Conservation (phyloP, 2,113 vertebrate species). For the Pteropus alecto region DNA sequence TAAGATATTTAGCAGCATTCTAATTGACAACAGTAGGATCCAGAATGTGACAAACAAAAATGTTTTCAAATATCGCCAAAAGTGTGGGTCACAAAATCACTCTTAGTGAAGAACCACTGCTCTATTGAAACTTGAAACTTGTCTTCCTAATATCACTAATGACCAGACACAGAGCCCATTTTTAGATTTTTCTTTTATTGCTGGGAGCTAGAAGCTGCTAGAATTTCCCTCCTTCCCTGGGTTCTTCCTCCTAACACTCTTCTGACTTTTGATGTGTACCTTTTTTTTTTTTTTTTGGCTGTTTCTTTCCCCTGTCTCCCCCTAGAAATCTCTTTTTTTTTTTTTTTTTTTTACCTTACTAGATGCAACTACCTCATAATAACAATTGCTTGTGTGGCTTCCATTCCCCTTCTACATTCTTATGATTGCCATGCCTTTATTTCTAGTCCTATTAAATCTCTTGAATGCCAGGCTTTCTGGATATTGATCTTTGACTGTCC, state of each 20-base stretch:
- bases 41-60: not conserved
- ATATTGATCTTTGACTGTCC: no score
- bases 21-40: not conserved
- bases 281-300: not conserved
- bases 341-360: no score
- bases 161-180: not conserved
- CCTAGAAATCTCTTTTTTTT: not conserved
- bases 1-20: not conserved
- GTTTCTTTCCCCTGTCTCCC: no score
- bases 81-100: not conserved
- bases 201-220: fast-evolving
- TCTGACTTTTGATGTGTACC: not conserved
- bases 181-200: not conserved
- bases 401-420: no score
- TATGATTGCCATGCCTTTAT: fast-evolving
- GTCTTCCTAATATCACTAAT: not conserved
- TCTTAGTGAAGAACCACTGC: no score
- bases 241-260: not conserved
- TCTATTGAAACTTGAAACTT: not conserved
- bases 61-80: not conserved
- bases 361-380: fast-evolving
- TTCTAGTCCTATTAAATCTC: not conserved
- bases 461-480: not conserved
- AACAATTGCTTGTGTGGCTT: fast-evolving
- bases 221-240: no score